Conservation (phyloP, 2,113 vertebrate species). For the Probosciger aterrimus region DNA sequence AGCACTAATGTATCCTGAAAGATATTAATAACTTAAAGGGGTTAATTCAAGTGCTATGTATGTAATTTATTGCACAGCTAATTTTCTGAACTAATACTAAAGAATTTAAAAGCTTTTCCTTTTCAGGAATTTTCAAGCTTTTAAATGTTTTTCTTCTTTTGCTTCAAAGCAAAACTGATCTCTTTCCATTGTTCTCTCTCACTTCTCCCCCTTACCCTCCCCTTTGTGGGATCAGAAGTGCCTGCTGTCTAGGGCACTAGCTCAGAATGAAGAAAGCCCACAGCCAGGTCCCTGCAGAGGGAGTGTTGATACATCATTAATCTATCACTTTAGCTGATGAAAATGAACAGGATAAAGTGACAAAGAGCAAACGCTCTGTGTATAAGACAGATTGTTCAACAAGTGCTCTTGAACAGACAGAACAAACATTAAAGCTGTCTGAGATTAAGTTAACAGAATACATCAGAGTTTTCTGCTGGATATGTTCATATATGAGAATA, state of each 20-base stretch:
- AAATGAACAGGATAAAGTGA: not conserved
- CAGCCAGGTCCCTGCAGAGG: not conserved
- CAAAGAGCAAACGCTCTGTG: not conserved
- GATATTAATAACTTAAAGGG: not conserved
- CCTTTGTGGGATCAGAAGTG: not conserved
- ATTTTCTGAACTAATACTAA: not conserved
- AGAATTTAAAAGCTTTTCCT: not conserved
- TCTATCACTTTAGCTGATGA: not conserved
- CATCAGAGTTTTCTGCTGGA: not conserved
- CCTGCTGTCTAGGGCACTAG: not conserved
- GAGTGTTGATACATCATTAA: slow-evolving; percentile 12
- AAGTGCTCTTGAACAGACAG: not conserved
- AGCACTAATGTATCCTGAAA: not conserved
- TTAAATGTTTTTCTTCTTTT: not conserved
- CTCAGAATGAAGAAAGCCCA: not conserved
- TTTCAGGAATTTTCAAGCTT: not conserved
- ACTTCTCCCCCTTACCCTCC: not conserved
- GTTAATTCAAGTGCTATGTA: not conserved
- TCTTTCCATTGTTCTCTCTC: not conserved
- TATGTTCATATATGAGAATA: not conserved
- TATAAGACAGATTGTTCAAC: not conserved
- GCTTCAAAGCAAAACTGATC: not conserved
- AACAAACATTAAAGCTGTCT: not conserved
- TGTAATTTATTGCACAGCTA: not conserved
- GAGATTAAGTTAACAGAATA: not conserved